Evolutionary conservation across 2,797 vertebrate genomes (phyloP), one percentile per base, ranked within the genome.

Genomic region (Prunella strophiata): DNA sequence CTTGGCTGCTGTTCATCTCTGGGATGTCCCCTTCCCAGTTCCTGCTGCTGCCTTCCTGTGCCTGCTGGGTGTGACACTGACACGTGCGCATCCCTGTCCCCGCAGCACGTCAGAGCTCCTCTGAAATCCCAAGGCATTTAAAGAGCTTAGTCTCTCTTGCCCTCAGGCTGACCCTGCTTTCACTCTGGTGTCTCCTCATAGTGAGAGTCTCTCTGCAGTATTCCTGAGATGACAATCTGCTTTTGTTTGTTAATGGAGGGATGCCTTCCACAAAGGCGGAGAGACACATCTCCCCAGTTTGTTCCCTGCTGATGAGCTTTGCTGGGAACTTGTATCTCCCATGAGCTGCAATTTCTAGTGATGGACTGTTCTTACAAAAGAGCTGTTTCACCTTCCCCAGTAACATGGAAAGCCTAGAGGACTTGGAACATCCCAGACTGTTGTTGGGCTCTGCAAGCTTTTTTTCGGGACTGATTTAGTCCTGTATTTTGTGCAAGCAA

Each of bases 141-240:
- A 77, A 85, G 70, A 80, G 50, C n/a, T 96, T 74, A 92, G 85
- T 47, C 29, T 77, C 50, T 50, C 81, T 83, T 65, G 62, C 72
- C 59, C 58, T 78, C 29, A 23, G 58, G 36, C 72, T 92, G 87
- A 89, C 91, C 70, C 58, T 83, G 86, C 78, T 96, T 96, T 96
- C 79, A 77, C 82, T 93, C 48, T 57, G 38, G 17, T 58, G 48
- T 74, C 78, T 91, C 59, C 52, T 87, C 15, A 2, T 52, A n/a
- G 57, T 42, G 32, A 70, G 42, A 74, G 47, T 87, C 23, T 85
- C 73, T 78, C 42, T 70, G 45, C 47, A 34, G 62, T 61, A 15
- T 48, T 93, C 85, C 75, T 22, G 43, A 59, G 91, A 30, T 38
- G 36, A 30, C 38, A 29, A 2, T 34, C 61, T 38, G 3, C 66